Evolutionary conservation across 1,140 invertebrate species (phyloP).

Genomic region (Aleiodes sp.): DNA sequence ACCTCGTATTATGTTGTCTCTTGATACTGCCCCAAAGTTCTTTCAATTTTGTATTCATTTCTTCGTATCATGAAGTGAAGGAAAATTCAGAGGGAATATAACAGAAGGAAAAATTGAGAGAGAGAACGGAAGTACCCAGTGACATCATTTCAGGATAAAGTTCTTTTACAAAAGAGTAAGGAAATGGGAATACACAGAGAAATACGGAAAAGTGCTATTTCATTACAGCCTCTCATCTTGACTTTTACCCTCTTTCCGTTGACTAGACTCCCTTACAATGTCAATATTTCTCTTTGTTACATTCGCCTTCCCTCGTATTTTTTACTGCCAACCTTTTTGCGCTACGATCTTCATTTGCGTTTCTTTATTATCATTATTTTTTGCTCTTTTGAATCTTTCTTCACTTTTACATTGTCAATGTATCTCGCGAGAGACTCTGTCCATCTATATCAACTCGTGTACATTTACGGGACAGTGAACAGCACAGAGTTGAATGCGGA

Average conservation of each 20-base stretch:
- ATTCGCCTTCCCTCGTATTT: neutral
- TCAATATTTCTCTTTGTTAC: conserved; percentile 2
- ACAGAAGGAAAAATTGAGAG: too few species aligned
- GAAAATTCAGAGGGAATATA: too few species aligned
- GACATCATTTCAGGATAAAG: neutral
- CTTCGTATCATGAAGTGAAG: too few species aligned
- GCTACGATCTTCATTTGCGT: too few species aligned
- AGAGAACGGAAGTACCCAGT: too few species aligned
- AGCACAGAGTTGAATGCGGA: conserved; percentile 1
- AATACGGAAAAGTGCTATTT: conserved; percentile 6
- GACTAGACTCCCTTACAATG: neutral
- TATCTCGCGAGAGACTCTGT: neutral
- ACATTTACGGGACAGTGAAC: conserved; percentile 1
- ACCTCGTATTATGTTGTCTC: too few species aligned
- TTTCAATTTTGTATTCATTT: too few species aligned
- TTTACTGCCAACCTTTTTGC: neutral
- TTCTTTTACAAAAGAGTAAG: neutral
- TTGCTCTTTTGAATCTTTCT: neutral
- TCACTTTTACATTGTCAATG: neutral
- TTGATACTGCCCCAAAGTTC: too few species aligned
- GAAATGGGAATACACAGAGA: neutral
- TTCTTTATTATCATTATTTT: neutral
- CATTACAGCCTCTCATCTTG: neutral
- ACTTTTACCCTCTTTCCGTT: neutral
- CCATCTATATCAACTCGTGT: neutral